Conservation (phyloP, 2,113 vertebrate genomes). For the Amazona guildingii region DNA sequence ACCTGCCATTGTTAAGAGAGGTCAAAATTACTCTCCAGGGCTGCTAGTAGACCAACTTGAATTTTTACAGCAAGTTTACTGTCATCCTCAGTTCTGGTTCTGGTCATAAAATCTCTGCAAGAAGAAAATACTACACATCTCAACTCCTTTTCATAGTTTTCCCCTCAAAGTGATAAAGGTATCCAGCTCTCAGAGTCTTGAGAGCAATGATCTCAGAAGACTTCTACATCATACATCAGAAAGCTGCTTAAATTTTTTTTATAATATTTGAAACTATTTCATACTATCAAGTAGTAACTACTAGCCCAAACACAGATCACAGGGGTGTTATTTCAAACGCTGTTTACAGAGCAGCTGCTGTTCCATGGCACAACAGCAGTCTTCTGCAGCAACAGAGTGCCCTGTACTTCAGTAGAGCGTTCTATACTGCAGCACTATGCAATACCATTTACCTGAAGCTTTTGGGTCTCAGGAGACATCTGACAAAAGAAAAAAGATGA, state of each 20-base stretch:
- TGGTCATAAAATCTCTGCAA: neutral
- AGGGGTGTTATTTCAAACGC: neutral
- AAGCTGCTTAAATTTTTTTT: neutral
- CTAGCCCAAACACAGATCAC: neutral
- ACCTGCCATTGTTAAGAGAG: neutral
- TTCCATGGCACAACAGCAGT: neutral
- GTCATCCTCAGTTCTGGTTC: neutral
- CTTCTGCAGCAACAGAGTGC: neutral
- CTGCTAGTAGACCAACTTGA: neutral
- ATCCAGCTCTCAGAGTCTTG: neutral
- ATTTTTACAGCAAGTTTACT: neutral
- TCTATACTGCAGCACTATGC: neutral
- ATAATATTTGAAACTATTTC: neutral
- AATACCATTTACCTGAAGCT: neutral
- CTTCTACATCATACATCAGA: neutral
- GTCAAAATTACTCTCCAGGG: neutral
- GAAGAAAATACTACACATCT: neutral
- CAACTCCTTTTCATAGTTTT: neutral
- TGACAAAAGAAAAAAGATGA: neutral
- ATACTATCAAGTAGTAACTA: neutral
- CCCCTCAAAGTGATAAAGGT: neutral
- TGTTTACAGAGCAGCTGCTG: neutral
- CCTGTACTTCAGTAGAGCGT: neutral
- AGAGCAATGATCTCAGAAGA: neutral
- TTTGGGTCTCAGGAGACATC: neutral